Evolutionary conservation across 2,888 invertebrate species (phyloP).

Genomic region (Arrhopalites spinosus): DNA sequence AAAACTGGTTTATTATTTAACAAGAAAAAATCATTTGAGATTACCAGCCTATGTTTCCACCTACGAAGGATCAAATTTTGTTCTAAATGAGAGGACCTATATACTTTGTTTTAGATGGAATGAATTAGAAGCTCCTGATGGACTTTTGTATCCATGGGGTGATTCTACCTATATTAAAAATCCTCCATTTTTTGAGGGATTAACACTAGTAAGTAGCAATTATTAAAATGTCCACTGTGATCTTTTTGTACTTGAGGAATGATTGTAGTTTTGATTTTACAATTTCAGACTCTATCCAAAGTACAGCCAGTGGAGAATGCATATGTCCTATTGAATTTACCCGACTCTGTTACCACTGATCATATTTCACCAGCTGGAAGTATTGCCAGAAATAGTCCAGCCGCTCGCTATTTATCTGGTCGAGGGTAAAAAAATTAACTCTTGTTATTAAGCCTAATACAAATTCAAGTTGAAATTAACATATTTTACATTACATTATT

Average conservation of each 20-base stretch:
- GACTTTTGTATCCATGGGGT: slow-evolving; percentile 91
- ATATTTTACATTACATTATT: too few species aligned
- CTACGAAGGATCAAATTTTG: too few species aligned
- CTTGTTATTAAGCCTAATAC: neutral
- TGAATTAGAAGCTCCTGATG: slow-evolving; percentile 74
- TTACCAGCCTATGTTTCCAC: too few species aligned
- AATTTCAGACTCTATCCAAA: too few species aligned
- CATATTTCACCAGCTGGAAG: slow-evolving; percentile 98
- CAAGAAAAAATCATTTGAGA: too few species aligned
- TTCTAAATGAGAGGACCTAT: too few species aligned
- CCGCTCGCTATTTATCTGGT: slow-evolving; percentile 76
- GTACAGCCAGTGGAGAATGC: slow-evolving; percentile 37
- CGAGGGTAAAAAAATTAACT: slow-evolving; percentile 66
- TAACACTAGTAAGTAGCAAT: slow-evolving; percentile 66
- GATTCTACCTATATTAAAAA: slow-evolving; percentile 92
- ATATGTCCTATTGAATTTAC: slow-evolving; percentile 63
- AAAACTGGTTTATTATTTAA: too few species aligned
- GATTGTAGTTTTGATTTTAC: slow-evolving; percentile 13
- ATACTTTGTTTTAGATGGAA: too few species aligned
- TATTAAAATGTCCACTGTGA: too few species aligned
- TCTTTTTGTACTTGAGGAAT: neutral
- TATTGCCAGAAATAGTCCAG: slow-evolving; percentile 92
- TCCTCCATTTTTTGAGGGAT: slow-evolving; percentile 92
- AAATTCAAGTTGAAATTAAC: too few species aligned
- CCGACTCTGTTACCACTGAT: slow-evolving; percentile 97